Base-by-base conservation (phyloP, 2,888 invertebrate genomes). In the Choristoneura rosaceana region DNA sequence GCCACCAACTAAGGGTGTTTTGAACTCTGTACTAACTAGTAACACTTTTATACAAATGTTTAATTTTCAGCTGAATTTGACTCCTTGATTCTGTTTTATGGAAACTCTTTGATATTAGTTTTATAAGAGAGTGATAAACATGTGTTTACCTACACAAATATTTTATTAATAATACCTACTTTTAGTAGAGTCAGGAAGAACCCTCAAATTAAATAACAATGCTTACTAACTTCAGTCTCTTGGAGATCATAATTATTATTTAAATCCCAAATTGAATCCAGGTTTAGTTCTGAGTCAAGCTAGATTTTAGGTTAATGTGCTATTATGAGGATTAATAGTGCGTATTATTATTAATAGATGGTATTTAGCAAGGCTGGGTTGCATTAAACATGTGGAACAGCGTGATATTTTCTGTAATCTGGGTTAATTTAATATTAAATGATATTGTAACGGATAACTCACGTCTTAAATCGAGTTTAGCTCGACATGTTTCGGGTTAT, bases 181-280 rank as follows among this genome's bases (percentile, higher is more conserved):
- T 25, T 55, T 25, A 25, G 25, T 4, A 61, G 71, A 71, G n/a
- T 52, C 45, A 1, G 34, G 61, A 66, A 55, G 3, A 17, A 17
- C 43, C 66, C 47, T 43, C 17, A 17, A 45, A 71, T 38, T 55
- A 62, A 71, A 67, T 66, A 66, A 67, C 52, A 71, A 62, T 67
- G 66, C 14, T n/a, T 5, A 43, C 12, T 4, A 10, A 25, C 59
- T 17, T 50, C 33, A 41, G 66, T 55, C 45, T 61, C 60, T 58
- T 61, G 70, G 15, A n/a, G 50, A 70, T 66, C 25, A 50, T 71
- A 61, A 71, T 71, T 66, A 66, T 34, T 43, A 33, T 14, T 52
- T 61, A 55, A 61, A 66, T 38, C 52, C 17, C 50, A 64, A 66
- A 38, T 43, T 60, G 15, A 61, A 47, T 43, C 60, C 60, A 38